These are phyloP conservation scores for Ischnura elegans DNA, from an alignment of 2,888 invertebrate genomes.

Conservation along the genomic window DNA sequence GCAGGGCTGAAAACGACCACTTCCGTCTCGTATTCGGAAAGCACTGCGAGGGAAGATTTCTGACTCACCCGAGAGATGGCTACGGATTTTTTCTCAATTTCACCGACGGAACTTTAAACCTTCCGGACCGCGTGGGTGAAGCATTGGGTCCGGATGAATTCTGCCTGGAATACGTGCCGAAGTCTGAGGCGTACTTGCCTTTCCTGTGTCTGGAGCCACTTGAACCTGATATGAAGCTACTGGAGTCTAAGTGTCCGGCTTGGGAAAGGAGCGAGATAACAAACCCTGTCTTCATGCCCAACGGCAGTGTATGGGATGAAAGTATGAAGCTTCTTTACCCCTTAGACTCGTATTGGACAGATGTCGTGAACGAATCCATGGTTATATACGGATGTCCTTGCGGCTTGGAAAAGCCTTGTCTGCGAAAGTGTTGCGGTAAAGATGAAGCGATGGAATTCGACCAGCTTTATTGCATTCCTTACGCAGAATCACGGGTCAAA, in stretches of 20 bases:
- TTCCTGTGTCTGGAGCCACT: slow-evolving; percentile 16
- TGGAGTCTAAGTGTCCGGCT: not conserved
- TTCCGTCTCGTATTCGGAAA: not conserved
- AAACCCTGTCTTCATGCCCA: not conserved
- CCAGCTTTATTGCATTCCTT: not conserved
- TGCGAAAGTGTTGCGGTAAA: slow-evolving; percentile 24
- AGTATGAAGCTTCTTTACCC: not conserved
- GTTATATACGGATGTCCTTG: slow-evolving; percentile 24
- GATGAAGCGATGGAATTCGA: slow-evolving; percentile 33
- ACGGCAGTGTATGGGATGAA: not conserved
- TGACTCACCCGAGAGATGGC: not conserved
- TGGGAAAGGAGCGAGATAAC: not conserved
- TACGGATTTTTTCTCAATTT: slow-evolving; percentile 46
- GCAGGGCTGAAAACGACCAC: not conserved
- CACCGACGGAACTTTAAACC: slow-evolving; percentile 24
- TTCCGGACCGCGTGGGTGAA: not conserved
- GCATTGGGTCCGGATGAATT: slow-evolving; percentile 18
- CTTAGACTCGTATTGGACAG: not conserved
- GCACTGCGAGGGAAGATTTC: not conserved
- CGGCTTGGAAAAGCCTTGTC: not conserved
- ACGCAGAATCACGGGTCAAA: not conserved
- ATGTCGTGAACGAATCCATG: not conserved
- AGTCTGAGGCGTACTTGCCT: not conserved
- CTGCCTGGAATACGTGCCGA: slow-evolving; percentile 28
- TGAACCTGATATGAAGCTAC: not conserved